phyloP scores from a whole-genome alignment of 2,888 invertebrate genomes.

The Cheiracanthium punctorium region DNA sequence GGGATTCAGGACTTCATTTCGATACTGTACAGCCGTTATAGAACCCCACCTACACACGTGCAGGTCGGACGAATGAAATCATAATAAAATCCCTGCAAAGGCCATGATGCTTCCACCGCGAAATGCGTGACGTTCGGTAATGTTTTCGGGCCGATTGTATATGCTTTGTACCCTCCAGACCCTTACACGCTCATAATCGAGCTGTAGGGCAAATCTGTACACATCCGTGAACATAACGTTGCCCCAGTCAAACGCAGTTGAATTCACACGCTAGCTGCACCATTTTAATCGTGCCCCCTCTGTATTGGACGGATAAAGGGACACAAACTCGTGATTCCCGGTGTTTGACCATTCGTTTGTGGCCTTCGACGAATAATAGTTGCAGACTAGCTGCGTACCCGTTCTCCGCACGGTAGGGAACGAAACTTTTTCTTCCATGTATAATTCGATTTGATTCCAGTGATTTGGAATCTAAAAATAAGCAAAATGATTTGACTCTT shows the following conservation, averaged over 20 bases:
- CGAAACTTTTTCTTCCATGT: too few relatives aligned
- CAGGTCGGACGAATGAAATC: background rate
- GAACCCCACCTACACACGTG: background rate
- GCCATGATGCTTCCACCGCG: background rate
- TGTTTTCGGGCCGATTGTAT: conserved; percentile 4
- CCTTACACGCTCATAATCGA: conserved; percentile 16
- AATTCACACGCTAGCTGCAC: background rate
- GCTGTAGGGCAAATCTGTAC: conserved; percentile 19
- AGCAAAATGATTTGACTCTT: too few relatives aligned
- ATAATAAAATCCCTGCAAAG: conserved; percentile 12
- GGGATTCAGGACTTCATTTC: background rate
- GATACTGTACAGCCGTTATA: background rate
- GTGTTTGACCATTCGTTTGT: too few relatives aligned
- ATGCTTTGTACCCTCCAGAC: conserved; percentile 3
- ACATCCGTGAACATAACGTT: conserved; percentile 20
- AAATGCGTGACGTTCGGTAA: conserved; percentile 2
- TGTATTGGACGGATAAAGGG: too few relatives aligned
- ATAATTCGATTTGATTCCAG: too few relatives aligned
- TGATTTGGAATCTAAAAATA: too few relatives aligned
- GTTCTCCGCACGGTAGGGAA: too few relatives aligned
- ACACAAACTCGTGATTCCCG: too few relatives aligned
- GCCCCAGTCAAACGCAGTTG: background rate
- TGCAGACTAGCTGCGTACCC: too few relatives aligned
- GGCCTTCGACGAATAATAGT: too few relatives aligned
- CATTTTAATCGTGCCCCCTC: too few relatives aligned